Evolutionary conservation across 2,888 invertebrate species (phyloP).

Genomic region (Oxystoma pomonae): DNA sequence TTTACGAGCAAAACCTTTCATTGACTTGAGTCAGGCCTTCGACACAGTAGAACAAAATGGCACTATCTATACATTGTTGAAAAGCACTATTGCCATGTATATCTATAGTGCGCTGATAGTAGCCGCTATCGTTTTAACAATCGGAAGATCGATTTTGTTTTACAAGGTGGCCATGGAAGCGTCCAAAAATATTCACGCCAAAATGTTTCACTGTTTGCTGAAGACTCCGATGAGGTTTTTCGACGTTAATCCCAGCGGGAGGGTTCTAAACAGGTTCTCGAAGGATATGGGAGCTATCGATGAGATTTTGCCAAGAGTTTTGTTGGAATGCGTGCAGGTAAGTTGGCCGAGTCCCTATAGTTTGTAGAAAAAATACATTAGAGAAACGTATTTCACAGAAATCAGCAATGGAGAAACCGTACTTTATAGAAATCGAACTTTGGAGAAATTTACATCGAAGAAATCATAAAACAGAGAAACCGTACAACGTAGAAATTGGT

Average conservation of each 20-base stretch:
- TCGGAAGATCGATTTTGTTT: slow-evolving; percentile 62
- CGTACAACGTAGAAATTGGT: too few relatives aligned
- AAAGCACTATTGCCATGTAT: slow-evolving; percentile 30
- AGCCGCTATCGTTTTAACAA: slow-evolving; percentile 56
- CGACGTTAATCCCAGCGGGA: slow-evolving; percentile 76
- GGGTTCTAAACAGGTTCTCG: slow-evolving; percentile 75
- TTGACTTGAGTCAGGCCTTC: slow-evolving; percentile 16
- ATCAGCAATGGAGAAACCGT: too few relatives aligned
- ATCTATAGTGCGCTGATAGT: slow-evolving; percentile 57
- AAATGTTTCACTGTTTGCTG: slow-evolving; percentile 71
- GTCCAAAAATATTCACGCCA: slow-evolving; percentile 70
- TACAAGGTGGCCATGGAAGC: slow-evolving; percentile 70
- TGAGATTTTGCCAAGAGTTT: slow-evolving; percentile 63
- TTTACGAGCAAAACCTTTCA: slow-evolving; percentile 1
- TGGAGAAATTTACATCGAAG: too few relatives aligned
- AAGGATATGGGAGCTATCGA: slow-evolving; percentile 80
- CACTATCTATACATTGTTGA: slow-evolving; percentile 22
- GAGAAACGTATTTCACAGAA: too few relatives aligned
- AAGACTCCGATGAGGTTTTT: slow-evolving; percentile 64
- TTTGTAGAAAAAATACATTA: too few relatives aligned
- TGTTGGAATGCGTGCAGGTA: slow-evolving; percentile 60
- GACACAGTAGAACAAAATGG: slow-evolving; percentile 21
- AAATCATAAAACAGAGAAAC: too few relatives aligned
- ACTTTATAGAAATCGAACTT: too few relatives aligned
- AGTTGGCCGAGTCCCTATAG: too few relatives aligned